Percentiles rank a stretch among this genome's conserved stretches.
These are phyloP conservation scores for Idris sp. DNA, from an alignment of 1,140 invertebrate species.

Conservation along the genomic window DNA sequence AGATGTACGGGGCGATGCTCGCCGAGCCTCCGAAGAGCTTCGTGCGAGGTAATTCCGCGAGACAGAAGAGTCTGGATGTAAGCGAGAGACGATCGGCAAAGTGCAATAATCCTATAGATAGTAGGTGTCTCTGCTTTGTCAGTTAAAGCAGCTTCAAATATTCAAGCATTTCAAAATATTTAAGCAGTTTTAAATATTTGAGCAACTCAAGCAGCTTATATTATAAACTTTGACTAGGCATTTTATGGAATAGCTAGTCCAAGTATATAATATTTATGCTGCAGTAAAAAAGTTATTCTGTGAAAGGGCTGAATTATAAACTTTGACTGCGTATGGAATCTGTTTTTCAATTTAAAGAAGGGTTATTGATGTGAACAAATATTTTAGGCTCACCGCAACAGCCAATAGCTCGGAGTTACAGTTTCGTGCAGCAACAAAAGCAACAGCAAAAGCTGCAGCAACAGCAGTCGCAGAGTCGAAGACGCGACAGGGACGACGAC, in stretches of 20 bases:
- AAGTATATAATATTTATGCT: no score
- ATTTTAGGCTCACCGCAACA: conserved; percentile 66
- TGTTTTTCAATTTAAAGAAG: no score
- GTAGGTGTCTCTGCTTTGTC: conserved; percentile 61
- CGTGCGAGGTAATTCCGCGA: conserved; percentile 67
- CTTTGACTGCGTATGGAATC: no score
- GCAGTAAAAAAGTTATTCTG: no score
- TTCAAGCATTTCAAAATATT: no score
- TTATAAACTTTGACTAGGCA: no score
- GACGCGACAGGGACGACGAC: conserved; percentile 82
- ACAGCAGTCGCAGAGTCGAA: conserved; percentile 75
- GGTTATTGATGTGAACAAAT: no score
- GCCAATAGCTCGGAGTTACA: conserved; percentile 83
- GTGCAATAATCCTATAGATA: conserved; percentile 73
- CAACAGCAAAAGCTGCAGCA: conserved; percentile 76
- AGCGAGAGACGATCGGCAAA: conserved; percentile 67
- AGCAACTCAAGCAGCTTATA: no score
- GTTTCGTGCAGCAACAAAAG: conserved; percentile 84
- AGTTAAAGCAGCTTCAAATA: neutral
- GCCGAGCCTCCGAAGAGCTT: conserved; percentile 68
- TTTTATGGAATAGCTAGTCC: no score
- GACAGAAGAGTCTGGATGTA: conserved; percentile 78
- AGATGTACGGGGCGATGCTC: conserved; percentile 72
- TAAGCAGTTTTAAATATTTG: no score
- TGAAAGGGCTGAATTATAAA: no score